Percentiles rank a stretch among this genome's conserved stretches.
Evolutionary conservation across 2,797 vertebrate species (phyloP).

Genomic region (Gila robusta): DNA sequence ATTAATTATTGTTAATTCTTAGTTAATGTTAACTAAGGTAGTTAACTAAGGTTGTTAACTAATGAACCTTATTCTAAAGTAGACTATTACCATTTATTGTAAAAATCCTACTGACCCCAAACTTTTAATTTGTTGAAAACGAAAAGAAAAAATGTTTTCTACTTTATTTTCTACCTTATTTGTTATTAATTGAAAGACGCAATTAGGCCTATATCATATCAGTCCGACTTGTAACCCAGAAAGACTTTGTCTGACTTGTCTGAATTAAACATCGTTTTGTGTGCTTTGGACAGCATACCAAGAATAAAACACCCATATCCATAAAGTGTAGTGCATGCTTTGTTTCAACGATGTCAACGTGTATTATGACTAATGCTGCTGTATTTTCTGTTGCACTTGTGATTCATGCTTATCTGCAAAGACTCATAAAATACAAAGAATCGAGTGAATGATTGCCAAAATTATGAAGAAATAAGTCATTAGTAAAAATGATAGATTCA

Average conservation of each 20-base stretch:
- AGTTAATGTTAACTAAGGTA: too few species aligned
- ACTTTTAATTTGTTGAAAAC: background rate
- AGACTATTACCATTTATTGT: too few species aligned
- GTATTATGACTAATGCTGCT: slow-evolving; percentile 10
- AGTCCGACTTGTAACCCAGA: too few species aligned
- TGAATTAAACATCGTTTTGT: background rate
- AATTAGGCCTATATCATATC: too few species aligned
- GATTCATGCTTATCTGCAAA: background rate
- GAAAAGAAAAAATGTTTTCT: background rate
- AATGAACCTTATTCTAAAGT: too few species aligned
- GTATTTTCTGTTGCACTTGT: background rate
- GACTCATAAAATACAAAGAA: background rate
- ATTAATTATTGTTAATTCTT: background rate
- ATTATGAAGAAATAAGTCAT: background rate
- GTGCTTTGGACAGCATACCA: background rate
- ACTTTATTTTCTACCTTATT: background rate
- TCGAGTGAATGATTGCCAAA: background rate
- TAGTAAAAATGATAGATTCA: background rate
- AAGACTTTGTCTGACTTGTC: background rate
- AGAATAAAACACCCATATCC: background rate
- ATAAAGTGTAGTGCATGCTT: background rate
- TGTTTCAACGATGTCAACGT: slow-evolving; percentile 1
- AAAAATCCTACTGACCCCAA: background rate
- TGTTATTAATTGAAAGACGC: too few species aligned
- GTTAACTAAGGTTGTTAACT: too few species aligned